Percentiles rank a stretch among this genome's conserved stretches.
Conservation (phyloP, 2,888 invertebrate genomes). For the Orgyia antiqua region DNA sequence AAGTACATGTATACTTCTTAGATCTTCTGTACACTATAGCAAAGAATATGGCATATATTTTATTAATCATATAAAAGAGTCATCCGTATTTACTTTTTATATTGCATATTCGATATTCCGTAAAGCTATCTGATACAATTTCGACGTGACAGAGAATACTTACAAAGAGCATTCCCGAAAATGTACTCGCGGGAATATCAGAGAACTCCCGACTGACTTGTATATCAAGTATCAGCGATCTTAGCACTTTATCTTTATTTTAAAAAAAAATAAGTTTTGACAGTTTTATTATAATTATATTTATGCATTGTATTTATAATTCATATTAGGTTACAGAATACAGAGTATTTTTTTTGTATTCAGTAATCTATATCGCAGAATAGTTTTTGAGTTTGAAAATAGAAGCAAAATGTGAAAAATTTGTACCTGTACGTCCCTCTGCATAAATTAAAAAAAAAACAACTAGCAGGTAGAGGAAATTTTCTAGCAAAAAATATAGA, state of each 20-base stretch:
- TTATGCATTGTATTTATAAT: no score
- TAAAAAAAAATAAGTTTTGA: conserved; percentile 22
- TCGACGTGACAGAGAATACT: conserved; percentile 43
- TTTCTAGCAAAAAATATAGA: conserved; percentile 53
- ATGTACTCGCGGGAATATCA: conserved; percentile 41
- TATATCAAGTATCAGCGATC: conserved; percentile 47
- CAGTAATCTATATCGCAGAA: no score
- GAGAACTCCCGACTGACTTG: conserved; percentile 37
- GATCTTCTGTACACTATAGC: not conserved
- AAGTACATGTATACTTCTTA: conserved; percentile 1
- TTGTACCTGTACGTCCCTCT: no score
- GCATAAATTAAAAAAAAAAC: no score
- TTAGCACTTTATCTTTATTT: conserved; percentile 41
- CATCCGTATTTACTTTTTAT: not conserved
- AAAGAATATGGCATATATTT: not conserved
- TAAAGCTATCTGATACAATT: conserved; percentile 44
- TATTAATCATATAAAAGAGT: conserved; percentile 1
- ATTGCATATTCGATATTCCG: conserved; percentile 31
- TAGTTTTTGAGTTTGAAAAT: no score
- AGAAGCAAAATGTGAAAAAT: no score
- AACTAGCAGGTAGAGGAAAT: conserved; percentile 35
- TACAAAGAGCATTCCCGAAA: conserved; percentile 41
- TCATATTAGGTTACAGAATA: no score
- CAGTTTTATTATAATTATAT: no score
- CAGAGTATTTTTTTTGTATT: no score